A percentile compares a stretch with the other conserved stretches of the same genome.
Conservation (phyloP, 2,888 invertebrate species). For the Megalurothrips usitatus region DNA sequence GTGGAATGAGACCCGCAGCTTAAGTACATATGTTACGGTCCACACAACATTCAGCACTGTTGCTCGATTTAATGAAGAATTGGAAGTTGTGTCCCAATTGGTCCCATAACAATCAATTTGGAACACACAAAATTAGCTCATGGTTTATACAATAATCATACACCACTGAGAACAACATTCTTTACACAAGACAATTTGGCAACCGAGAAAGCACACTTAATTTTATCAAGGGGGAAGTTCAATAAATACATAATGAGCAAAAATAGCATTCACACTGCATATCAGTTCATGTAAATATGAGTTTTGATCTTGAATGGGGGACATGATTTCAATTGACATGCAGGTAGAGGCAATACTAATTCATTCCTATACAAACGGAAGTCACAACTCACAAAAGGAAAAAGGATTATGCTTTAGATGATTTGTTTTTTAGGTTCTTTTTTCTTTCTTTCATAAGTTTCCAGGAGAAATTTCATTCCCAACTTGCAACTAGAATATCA, state of each 20-base stretch:
- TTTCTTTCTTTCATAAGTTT: no score
- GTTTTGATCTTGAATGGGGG: neutral
- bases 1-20: no score
- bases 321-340: neutral
- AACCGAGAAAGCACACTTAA: neutral
- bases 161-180: neutral
- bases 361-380: neutral
- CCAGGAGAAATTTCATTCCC: no score
- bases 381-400: neutral
- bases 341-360: neutral
- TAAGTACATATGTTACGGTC: no score
- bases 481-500: no score
- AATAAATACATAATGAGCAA: neutral
- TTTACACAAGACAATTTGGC: neutral
- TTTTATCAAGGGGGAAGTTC: neutral
- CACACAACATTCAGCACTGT: no score
- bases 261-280: neutral
- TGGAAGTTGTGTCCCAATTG: neutral
- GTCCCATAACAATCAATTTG: neutral
- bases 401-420: no score
- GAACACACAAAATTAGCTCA: neutral
- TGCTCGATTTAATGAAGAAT: neutral
- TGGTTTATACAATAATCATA: neutral
- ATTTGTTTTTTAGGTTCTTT: no score
- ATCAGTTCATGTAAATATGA: neutral